Evolutionary conservation across 2,888 invertebrate genomes (phyloP), one percentile per base, ranked within the genome.

Genomic region (Dascillus cervinus): DNA sequence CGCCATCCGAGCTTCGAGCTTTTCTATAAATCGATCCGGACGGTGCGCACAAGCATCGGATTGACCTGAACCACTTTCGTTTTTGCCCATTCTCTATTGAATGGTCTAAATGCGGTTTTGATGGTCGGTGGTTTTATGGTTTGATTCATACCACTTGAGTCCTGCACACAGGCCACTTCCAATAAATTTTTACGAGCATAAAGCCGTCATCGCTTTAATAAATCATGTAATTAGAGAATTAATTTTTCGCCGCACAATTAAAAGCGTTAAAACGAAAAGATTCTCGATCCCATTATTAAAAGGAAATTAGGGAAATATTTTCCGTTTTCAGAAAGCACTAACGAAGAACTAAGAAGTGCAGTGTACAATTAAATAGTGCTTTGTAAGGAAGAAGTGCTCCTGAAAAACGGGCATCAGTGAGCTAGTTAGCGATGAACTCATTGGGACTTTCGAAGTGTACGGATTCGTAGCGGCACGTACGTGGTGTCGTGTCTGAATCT

Each of bases 101-200:
- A 29, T 28, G 34, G 26, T 25, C 20, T 27, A 34, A 37, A 40
- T 39, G 35, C 29, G 39, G 29, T 47, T 46, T 45, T 44, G 40
- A 41, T 44, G 47, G 45, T 41, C 34, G 37, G 34, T 30, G 30
- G 35, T 43, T 43, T 48, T 39, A 48, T 39, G 41, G 42, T 43
- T 49, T 46, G 46, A 22, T 23, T 6, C 15, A 19, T 21, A 22
- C 27, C 21, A 22, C 36, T 31, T 15, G 26, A 24, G 27, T 20
- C 22, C 27, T 36, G 22, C 14, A 26, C 23, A 25, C 21, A 13
- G 4, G 23, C 23, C 11, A n/a, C 5, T 9, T n/a, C 9, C 9
- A 4, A n/a, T 6, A 11, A 22, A n/a, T n/a, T n/a, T n/a, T n/a
- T n/a, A n/a, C n/a, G n/a, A n/a, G n/a, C n/a, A n/a, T n/a, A n/a